Evolutionary conservation across 2,888 invertebrate species (phyloP), one percentile per base, ranked within the genome.

Genomic region (Ectemnius continuus): DNA sequence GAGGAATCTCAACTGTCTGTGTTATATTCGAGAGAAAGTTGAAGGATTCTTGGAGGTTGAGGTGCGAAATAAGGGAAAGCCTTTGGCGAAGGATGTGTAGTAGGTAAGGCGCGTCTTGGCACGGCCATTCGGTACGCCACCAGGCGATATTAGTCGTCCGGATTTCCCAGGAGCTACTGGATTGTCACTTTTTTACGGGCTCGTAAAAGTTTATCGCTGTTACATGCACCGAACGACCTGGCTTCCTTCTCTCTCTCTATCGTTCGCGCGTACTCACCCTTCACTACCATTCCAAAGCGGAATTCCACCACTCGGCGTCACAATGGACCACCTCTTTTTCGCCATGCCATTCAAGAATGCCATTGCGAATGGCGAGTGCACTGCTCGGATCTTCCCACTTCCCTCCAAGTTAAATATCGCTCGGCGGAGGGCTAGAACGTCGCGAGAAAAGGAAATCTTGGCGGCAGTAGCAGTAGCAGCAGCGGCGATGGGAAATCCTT

Each of bases 151-250:
- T 79, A 78, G 73, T 66, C 66, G 65, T 58, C 8, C 20, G 68
- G 63, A 64, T 67, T 69, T 62, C 70, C 65, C 57, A 57, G 45
- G 75, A 71, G 63, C 61, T 67, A 16, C 52, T 47, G 47, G 61
- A 69, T 72, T 57, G 73, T 69, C 71, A 16, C 67, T 61, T 72
- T 64, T 70, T 67, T 65, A 67, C 60, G 48, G 48, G 47, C 65
- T 69, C 74, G 57, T 65, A 71, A 70, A 77, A 67, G 59, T 78
- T 72, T 67, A 59, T 77, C 66, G 52, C 57, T 58, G 61, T 71
- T 66, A 48, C 64, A 20, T 26, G 61, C 65, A 20, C 20, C 26
- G 58, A 65, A 61, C 45, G 36, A 20, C 64, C 16, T 23, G 23
- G 16, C 8, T 5, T 26, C n/a, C n/a, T n/a, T n/a, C n/a, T n/a